A percentile compares a stretch with the other conserved stretches of the same genome.
Evolutionary conservation across 2,113 vertebrate genomes (phyloP).

Genomic region (Chionis minor): DNA sequence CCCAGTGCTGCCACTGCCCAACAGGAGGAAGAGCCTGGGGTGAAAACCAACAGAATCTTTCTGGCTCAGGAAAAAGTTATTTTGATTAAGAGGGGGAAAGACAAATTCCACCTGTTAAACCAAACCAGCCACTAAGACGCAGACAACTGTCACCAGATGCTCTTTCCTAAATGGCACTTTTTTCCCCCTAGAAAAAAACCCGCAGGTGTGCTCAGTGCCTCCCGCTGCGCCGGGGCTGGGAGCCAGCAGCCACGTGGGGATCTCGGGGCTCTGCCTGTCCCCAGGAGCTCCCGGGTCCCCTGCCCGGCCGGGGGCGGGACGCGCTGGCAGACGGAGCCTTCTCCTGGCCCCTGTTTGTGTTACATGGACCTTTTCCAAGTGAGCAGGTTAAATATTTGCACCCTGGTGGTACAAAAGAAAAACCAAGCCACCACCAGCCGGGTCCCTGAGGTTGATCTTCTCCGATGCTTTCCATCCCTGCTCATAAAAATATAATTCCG

Average conservation of each 20-base stretch:
- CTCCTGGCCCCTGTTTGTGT: fast-evolving
- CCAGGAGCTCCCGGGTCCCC: background rate
- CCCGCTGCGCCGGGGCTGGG: background rate
- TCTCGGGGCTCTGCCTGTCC: background rate
- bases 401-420: background rate
- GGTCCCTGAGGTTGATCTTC: background rate
- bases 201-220: background rate
- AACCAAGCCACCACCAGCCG: background rate
- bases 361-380: background rate
- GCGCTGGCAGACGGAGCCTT: background rate
- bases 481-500: background rate
- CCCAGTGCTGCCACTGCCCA: background rate
- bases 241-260: fast-evolving
- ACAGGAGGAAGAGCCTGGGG: background rate
- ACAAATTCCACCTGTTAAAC: background rate
- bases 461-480: background rate
- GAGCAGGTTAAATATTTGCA: background rate
- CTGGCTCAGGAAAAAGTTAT: slow-evolving; percentile 2
- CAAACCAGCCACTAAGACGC: background rate
- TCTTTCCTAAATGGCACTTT: background rate
- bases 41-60: background rate
- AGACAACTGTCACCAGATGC: fast-evolving
- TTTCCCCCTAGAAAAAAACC: background rate
- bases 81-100: background rate
- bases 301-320: fast-evolving